phyloP scores from a whole-genome alignment of 2,113 vertebrate genomes.

The Grammomys dolichurus region DNA sequence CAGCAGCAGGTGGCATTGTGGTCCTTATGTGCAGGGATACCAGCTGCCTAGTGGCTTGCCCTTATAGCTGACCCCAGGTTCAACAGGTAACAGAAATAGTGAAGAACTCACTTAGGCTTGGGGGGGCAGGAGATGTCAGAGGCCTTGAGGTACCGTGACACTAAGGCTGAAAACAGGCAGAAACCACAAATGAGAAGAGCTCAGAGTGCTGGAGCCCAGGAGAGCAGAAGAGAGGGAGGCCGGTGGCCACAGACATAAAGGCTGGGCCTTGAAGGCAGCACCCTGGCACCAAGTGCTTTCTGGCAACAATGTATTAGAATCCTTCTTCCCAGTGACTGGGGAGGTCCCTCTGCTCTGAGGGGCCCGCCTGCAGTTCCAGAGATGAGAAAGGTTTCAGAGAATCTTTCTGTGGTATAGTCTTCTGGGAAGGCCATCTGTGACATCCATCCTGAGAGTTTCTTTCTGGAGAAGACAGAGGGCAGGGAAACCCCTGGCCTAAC shows the following conservation, averaged over 20 bases:
- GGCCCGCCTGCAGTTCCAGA: background rate
- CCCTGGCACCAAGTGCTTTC: background rate
- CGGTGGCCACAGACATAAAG: fast-evolving
- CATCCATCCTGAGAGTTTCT: background rate
- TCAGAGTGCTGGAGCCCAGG: too few species aligned
- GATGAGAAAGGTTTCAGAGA: too few species aligned
- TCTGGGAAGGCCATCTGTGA: background rate
- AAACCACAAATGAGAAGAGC: fast-evolving
- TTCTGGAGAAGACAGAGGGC: background rate
- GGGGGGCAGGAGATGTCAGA: fast-evolving
- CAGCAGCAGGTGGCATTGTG: fast-evolving
- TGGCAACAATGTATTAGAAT: background rate
- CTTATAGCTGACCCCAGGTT: background rate
- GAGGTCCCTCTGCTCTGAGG: background rate
- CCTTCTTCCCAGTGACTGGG: background rate
- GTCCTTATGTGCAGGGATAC: background rate
- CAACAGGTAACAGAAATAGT: background rate
- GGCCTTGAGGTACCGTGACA: background rate
- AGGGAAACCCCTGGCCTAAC: background rate
- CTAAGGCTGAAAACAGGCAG: background rate
- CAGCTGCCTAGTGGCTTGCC: background rate
- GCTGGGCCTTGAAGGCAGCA: background rate
- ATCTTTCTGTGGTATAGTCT: background rate
- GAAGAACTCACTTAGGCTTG: fast-evolving
- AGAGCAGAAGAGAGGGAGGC: background rate